These are phyloP conservation scores for Metallyticus violacea DNA, from an alignment of 2,888 invertebrate genomes.

Conservation along the genomic window DNA sequence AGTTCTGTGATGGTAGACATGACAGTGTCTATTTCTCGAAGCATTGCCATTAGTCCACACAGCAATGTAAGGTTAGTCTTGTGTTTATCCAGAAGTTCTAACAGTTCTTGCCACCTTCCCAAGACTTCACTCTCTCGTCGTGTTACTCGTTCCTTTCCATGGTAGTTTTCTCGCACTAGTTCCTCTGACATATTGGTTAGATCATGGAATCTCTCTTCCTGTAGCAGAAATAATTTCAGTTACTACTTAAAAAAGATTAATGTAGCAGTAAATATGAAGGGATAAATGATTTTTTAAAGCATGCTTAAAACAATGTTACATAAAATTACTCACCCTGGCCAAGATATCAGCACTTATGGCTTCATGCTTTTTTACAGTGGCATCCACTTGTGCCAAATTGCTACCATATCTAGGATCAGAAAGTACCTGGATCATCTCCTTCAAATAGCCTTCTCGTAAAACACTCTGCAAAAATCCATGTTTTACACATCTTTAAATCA, in stretches of 20 bases:
- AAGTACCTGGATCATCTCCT: conserved; percentile 95
- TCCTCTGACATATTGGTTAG: conserved; percentile 92
- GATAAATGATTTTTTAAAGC: not conserved
- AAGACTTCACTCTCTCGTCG: conserved; percentile 73
- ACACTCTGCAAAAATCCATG: conserved; percentile 60
- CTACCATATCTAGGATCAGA: conserved; percentile 89
- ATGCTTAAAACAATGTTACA: not conserved
- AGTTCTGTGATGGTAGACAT: conserved; percentile 79
- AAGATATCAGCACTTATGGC: conserved; percentile 96
- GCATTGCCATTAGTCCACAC: conserved; percentile 80
- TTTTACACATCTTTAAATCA: no score
- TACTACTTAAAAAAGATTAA: not conserved
- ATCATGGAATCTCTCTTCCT: conserved; percentile 91
- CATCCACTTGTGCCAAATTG: conserved; percentile 90
- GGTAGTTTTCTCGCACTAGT: conserved; percentile 86
- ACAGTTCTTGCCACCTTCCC: conserved; percentile 80
- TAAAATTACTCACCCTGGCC: conserved; percentile 60
- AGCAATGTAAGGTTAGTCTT: conserved; percentile 71
- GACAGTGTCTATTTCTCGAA: conserved; percentile 90
- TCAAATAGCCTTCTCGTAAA: conserved; percentile 90
- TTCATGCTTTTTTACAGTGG: conserved; percentile 96
- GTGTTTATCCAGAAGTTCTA: conserved; percentile 82
- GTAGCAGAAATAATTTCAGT: conserved; percentile 32
- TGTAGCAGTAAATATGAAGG: not conserved
- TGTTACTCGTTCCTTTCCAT: conserved; percentile 78